Evolutionary conservation across 1,140 invertebrate species (phyloP).

Genomic region (Sesamia nonagrioides): DNA sequence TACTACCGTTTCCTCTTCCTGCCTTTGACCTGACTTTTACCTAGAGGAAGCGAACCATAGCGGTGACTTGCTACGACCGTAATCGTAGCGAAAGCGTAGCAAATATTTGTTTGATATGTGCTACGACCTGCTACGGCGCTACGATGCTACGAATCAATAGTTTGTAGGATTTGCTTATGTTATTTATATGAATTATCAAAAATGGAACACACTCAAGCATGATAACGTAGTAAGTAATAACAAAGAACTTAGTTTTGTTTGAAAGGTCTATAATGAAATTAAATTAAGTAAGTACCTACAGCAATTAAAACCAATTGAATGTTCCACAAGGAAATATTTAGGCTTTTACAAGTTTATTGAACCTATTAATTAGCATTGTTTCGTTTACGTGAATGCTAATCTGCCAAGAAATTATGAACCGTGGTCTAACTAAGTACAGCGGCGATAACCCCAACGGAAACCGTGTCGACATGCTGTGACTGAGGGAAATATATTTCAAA

Average conservation of each 20-base stretch:
- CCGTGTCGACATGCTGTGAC: conserved; percentile 15
- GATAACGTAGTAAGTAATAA: too few relatives aligned
- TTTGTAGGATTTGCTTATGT: conserved; percentile 9
- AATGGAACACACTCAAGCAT: too few relatives aligned
- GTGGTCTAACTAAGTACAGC: conserved; percentile 21
- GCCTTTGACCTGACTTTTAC: conserved; percentile 54
- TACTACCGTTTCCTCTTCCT: conserved; percentile 48
- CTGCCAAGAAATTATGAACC: conserved; percentile 21
- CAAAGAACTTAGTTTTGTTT: too few relatives aligned
- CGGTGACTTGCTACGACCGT: conserved; percentile 46
- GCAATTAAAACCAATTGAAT: background rate
- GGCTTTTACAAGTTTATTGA: conserved; percentile 13
- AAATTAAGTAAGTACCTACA: too few relatives aligned
- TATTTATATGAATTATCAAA: background rate
- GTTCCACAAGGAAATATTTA: conserved; percentile 20
- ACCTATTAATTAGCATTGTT: conserved; percentile 20
- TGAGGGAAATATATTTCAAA: background rate
- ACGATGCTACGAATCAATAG: conserved; percentile 38
- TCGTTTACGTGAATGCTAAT: conserved; percentile 34
- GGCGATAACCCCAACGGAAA: conserved; percentile 25
- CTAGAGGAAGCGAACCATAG: conserved; percentile 37
- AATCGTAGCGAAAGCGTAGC: conserved; percentile 53
- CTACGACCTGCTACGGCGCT: conserved; percentile 26
- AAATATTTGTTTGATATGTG: conserved; percentile 51
- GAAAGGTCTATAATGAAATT: too few relatives aligned